Percentiles rank a stretch among this genome's conserved stretches.
These are phyloP conservation scores for Caenorhabditis brenneri DNA, from an alignment of 1,140 invertebrate genomes.

Conservation along the genomic window DNA sequence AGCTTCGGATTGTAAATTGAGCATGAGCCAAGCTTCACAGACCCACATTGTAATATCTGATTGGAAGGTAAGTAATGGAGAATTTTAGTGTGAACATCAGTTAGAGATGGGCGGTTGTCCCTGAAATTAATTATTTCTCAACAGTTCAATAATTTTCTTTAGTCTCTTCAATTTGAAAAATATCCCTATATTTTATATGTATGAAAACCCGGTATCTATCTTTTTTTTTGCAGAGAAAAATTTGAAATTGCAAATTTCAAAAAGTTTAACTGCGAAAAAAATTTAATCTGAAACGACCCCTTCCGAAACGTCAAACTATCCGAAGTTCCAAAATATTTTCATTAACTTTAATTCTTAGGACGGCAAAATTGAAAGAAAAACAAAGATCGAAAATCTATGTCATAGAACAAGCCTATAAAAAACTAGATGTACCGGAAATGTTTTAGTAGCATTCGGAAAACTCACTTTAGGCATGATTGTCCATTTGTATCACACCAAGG, in stretches of 20 bases:
- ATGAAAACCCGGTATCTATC: background rate
- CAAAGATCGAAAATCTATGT: no score
- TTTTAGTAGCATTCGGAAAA: background rate
- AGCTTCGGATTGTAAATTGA: background rate
- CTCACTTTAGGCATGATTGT: constrained; percentile 58
- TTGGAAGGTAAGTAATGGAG: constrained; percentile 77
- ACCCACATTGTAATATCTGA: background rate
- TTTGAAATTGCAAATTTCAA: background rate
- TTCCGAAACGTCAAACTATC: no score
- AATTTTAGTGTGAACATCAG: constrained; percentile 76
- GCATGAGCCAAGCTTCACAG: background rate
- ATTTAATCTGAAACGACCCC: no score
- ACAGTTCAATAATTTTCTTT: no score
- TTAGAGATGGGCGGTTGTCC: constrained; percentile 78
- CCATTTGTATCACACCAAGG: constrained; percentile 63
- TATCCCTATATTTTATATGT: no score
- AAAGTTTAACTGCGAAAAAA: no score
- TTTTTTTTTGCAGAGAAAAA: background rate
- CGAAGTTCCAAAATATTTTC: no score
- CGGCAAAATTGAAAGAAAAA: no score
- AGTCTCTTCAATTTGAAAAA: background rate
- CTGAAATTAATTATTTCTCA: no score
- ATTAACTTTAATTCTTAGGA: no score
- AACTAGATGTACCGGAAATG: background rate
- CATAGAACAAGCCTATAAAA: no score